Evolutionary conservation across 53 echinoderm and acorn worm genomes (phyloP).

Genomic region (Mesocentrotus franciscanus): DNA sequence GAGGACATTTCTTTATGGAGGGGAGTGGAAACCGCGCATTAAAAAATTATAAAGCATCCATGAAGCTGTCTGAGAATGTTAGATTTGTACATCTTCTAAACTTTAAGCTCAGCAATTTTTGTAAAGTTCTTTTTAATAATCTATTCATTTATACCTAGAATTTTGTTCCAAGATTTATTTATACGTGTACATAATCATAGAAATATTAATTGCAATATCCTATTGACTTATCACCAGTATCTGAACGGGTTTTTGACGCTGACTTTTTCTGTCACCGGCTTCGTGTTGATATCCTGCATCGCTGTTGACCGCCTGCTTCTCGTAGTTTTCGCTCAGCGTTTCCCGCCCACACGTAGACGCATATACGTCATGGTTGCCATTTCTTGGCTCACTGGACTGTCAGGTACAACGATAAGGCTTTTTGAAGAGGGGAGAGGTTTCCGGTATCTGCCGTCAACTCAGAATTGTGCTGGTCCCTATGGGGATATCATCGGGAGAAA

Average conservation of each 20-base stretch:
- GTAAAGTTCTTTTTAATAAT: too few species aligned
- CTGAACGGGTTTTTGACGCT: background rate
- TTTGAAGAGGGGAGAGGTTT: background rate
- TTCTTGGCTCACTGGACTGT: background rate
- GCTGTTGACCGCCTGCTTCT: background rate
- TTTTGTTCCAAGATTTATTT: too few species aligned
- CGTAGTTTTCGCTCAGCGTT: background rate
- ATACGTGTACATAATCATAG: too few species aligned
- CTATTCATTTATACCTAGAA: too few species aligned
- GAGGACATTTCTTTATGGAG: too few species aligned
- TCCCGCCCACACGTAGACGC: background rate
- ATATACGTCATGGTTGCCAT: background rate
- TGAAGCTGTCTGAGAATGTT: too few species aligned
- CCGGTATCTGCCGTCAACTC: background rate
- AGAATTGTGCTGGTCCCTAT: background rate
- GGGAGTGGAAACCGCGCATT: too few species aligned
- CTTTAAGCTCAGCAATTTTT: too few species aligned
- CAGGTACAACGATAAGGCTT: background rate
- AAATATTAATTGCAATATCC: too few species aligned
- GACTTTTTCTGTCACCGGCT: background rate
- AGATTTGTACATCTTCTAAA: too few species aligned
- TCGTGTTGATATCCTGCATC: background rate
- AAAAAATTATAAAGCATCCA: too few species aligned
- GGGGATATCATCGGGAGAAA: background rate
- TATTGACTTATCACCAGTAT: background rate